Evolutionary conservation across 2,113 vertebrate genomes (phyloP).

Genomic region (Mola mola): DNA sequence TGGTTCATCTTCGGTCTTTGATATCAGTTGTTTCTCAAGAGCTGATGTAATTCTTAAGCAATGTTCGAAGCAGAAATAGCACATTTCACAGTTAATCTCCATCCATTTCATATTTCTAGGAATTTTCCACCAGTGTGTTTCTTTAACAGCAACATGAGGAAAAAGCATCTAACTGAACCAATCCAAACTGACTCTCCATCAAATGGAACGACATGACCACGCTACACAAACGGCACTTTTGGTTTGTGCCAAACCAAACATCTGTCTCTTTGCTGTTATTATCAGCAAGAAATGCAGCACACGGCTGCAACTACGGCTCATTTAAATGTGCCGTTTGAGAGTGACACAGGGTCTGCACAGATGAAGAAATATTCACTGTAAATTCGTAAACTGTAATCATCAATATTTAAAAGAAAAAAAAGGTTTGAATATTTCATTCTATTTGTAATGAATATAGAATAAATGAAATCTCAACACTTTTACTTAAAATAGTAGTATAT

Average conservation of each 20-base stretch:
- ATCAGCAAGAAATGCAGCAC: constrained; percentile 20
- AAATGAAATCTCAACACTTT: too few relatives aligned
- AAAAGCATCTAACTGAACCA: not conserved
- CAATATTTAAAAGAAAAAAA: too few relatives aligned
- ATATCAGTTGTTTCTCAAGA: constrained; percentile 21
- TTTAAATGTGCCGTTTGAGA: constrained; percentile 18
- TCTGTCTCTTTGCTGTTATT: constrained; percentile 41
- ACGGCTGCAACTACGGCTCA: constrained; percentile 12
- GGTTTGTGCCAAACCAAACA: too few relatives aligned
- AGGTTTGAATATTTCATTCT: too few relatives aligned
- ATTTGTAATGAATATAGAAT: too few relatives aligned
- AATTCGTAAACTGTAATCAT: not conserved
- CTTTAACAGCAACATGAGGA: not conserved
- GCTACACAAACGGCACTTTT: too few relatives aligned
- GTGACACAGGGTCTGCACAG: not conserved
- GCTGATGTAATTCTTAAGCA: constrained; percentile 46
- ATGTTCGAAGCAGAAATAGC: constrained; percentile 15
- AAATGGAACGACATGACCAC: too few relatives aligned
- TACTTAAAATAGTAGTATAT: too few relatives aligned
- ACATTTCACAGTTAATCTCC: too few relatives aligned
- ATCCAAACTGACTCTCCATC: not conserved
- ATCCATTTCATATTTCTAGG: too few relatives aligned
- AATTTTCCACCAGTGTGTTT: not conserved
- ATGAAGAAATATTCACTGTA: not conserved
- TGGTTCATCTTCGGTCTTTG: constrained; percentile 12